A percentile compares a stretch with the other conserved stretches of the same genome.
phyloP scores from a whole-genome alignment of 2,113 vertebrate species.

The Daphoenositta chrysoptera region DNA sequence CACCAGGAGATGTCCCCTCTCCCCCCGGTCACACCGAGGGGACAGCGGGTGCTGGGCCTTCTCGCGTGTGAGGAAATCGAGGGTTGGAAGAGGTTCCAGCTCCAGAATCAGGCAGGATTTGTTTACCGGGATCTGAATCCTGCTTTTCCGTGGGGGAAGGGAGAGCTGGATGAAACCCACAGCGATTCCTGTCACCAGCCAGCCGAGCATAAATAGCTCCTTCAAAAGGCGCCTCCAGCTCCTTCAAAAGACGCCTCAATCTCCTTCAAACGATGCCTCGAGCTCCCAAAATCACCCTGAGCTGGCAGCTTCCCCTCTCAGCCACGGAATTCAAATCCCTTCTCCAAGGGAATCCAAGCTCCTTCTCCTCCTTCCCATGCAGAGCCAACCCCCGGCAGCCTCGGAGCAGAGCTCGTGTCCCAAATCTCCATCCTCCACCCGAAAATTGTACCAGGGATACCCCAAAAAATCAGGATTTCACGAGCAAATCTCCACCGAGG shows the following conservation, averaged over 20 bases:
- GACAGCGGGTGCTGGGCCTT: accelerated
- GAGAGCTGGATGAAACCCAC: constrained; percentile 31
- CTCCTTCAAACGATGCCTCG: background rate
- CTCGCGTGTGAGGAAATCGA: accelerated
- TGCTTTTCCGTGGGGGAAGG: background rate
- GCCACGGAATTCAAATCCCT: background rate
- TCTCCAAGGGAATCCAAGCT: background rate
- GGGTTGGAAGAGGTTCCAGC: background rate
- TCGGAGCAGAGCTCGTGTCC: background rate
- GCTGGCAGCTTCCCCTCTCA: background rate
- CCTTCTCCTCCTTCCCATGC: accelerated
- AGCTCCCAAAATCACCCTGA: background rate
- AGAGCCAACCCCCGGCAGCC: background rate
- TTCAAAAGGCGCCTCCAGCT: background rate
- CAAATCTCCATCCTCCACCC: accelerated
- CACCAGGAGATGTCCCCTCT: background rate
- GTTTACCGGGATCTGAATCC: constrained; percentile 2
- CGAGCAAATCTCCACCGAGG: background rate
- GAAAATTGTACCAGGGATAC: background rate
- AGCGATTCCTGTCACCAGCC: background rate
- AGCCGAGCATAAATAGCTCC: background rate
- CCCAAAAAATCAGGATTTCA: background rate
- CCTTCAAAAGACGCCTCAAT: background rate
- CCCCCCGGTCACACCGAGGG: accelerated
- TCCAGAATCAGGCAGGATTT: background rate